Conservation (phyloP, 1,140 invertebrate species). For the Diprion similis region DNA sequence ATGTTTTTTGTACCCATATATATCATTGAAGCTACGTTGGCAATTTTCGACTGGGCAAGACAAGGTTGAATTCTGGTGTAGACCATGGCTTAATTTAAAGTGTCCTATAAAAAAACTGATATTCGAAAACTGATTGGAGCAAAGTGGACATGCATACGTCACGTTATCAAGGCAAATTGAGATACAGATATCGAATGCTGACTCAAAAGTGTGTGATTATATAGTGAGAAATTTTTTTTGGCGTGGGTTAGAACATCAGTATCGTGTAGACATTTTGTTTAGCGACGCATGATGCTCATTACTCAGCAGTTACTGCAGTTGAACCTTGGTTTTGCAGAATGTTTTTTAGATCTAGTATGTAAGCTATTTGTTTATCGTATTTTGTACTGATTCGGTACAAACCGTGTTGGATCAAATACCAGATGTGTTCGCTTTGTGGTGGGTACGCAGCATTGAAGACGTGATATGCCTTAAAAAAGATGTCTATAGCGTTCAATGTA, state of each 20-base stretch:
- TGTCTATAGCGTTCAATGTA: constrained; percentile 19
- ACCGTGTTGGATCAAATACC: constrained; percentile 21
- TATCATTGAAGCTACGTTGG: too few species aligned
- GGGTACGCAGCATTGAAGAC: constrained; percentile 18
- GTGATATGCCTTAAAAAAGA: constrained; percentile 23
- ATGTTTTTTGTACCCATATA: too few species aligned
- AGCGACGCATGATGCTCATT: background rate
- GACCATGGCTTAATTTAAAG: too few species aligned
- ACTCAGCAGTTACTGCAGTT: background rate
- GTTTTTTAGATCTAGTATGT: too few species aligned
- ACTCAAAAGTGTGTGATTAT: background rate
- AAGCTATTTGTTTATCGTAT: background rate
- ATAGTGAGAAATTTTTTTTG: background rate
- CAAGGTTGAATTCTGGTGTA: too few species aligned
- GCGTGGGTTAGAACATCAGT: background rate
- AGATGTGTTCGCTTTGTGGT: constrained; percentile 21
- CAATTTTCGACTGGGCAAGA: too few species aligned
- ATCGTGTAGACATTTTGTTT: background rate
- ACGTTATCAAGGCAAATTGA: background rate
- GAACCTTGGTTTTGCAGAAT: background rate
- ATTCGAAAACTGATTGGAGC: constrained; percentile 2
- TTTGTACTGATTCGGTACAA: constrained; percentile 13
- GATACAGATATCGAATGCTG: too few species aligned
- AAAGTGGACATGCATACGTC: background rate
- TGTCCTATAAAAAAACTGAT: background rate